Base-by-base conservation (phyloP, 1,140 invertebrate species). In the Proales similis region DNA sequence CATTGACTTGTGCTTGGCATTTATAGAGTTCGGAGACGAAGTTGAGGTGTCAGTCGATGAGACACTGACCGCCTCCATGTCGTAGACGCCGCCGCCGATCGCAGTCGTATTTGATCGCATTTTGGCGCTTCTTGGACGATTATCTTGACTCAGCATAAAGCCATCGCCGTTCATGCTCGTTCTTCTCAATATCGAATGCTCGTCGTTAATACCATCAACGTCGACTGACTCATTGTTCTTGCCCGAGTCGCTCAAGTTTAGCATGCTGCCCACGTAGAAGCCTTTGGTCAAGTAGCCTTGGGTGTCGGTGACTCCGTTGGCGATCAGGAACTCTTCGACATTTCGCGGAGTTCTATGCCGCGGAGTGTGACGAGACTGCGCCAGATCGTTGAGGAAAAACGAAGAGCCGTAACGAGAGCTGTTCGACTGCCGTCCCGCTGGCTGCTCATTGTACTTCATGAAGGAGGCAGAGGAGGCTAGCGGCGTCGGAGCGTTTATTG, bases 211-310 rank as follows among this genome's bases (percentile, higher is more conserved):
- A n/a, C n/a, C n/a, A n/a, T n/a, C n/a, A n/a, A n/a, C n/a, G n/a
- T n/a, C n/a, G n/a, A n/a, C n/a, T n/a, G n/a, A n/a, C n/a, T n/a
- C n/a, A n/a, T 36, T 36, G 14, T 36, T 36, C 9, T 57, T 57
- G 29, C 36, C 20, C 27, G 45, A 57, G 24, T 57, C n/a, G 1
- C 36, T 42, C 6, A 57, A 7, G 20, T 57, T 42, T 9, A 57
- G 36, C 51, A 57, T 57, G 24, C 51, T 57, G 36, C 51, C 51
- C 3, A 57, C 51, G 22, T 57, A 57, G 36, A 22, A 57, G 51
- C 51, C 51, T 27, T 57, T 57, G 20, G 33, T 30, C 19, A 57
- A 14, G 19, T 57, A 57, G 19, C 33, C 33, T 29, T 57, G 36
- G 2, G 51, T 36, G 22, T 57, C 51, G 12, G 51, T 42, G 19